Evolutionary conservation across 2,888 invertebrate species (phyloP), one percentile per base, ranked within the genome.

Genomic region (Chaetoderma sp.): DNA sequence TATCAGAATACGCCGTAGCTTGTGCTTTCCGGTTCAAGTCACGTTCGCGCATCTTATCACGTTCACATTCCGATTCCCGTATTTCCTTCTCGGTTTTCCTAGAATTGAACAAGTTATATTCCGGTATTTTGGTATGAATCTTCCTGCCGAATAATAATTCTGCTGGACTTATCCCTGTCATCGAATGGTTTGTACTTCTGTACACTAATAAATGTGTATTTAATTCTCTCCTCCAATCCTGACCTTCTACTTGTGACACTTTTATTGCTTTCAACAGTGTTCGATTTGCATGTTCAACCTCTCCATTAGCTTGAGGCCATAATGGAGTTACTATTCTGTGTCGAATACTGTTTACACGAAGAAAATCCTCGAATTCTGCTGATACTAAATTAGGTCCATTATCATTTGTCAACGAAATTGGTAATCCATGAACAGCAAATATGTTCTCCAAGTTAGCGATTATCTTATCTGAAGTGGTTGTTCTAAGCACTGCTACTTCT

Each of bases 361-460:
- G 33, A 39, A 47, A 70, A 10, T 49, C 27, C 42, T 54, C 39
- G 18, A 68, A 49, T 36, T 64, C 58, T 27, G 60, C 27, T 13
- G 59, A 57, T 16, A 62, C 62, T 36, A 68, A 63, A 16, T 56
- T 56, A 30, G 64, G 68, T 13, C 63, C 68, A 57, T 68, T 69
- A 54, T 69, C 69, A 6, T 36, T 69, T 28, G 52, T 63, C 28
- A 63, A 42, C 6, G 23, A 39, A 3, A 18, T 4, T 4, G 60
- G 63, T 6, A 52, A 30, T 8, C 69, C 67, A 25, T 55, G 33
- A n/a, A 42, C 30, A 18, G 55, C 18, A 30, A 69, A 69, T 21
- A n/a, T n/a, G n/a, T n/a, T n/a, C n/a, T n/a, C n/a, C n/a, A n/a
- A n/a, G n/a, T n/a, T n/a, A n/a, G n/a, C n/a, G n/a, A n/a, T n/a